Evolutionary conservation across 1,140 invertebrate genomes (phyloP), one percentile per base, ranked within the genome.

Genomic region (Pectinophora gossypiella): DNA sequence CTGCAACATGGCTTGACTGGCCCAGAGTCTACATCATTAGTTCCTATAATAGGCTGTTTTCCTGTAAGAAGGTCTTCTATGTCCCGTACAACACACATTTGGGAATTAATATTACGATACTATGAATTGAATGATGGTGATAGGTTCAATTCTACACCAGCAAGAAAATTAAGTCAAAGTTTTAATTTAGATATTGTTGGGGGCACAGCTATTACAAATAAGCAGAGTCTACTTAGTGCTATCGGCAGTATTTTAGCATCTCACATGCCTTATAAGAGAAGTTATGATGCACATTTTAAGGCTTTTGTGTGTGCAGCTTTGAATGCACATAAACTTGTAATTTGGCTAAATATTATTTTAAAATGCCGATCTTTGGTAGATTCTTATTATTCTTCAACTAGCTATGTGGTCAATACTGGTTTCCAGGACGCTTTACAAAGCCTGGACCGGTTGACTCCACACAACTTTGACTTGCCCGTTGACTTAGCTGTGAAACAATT

Each of bases 231-330:
- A 60, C 87, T 99, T 19, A 94, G 95, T 63, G 93, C 95, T 36
- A 96, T 99, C 63, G 97, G 97, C 22, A 97, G 95, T 61, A 98
- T 99, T 49, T 92, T 98, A 44, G 91, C 94, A 16, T 95, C 95
- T 16, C 98, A 99, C 87, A 92, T 92, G 10, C 94, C 94, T 0
- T 96, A 98, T 56, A 98, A 98, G 82, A 90, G 98, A 72, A 98
- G 96, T 71, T 94, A 93, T 62, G 98, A 99, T 89, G 96, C 98
- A 3, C 97, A 99, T 88, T 99, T 99, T 76, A 99, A 99, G 89
- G 98, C 98, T 15, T 98, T 99, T 79, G 92, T 99, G 43, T 99
- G 97, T 88, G 93, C 96, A 46, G 98, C 95, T 43, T 89, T 99
- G 16, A 99, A 99, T 88, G 90, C 95, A 42, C 95, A 95, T 65